These are phyloP conservation scores for Julus scanicus DNA, from an alignment of 2,888 invertebrate genomes.

Conservation along the genomic window DNA sequence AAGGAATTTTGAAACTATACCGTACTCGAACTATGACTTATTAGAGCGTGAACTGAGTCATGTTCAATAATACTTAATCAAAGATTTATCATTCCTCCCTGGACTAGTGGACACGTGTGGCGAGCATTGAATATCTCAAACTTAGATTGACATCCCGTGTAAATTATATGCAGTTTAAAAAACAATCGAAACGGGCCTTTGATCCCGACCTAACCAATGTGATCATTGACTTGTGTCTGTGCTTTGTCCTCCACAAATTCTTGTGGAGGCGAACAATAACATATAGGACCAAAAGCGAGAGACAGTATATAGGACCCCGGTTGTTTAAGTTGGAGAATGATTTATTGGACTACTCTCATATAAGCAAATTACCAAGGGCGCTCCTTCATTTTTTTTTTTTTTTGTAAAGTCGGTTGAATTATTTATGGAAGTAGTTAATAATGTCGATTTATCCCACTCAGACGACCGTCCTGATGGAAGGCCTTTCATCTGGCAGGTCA, in stretches of 20 bases:
- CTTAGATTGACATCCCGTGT: too few species aligned
- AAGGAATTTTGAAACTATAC: too few species aligned
- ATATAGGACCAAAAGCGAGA: background rate
- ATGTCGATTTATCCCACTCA: background rate
- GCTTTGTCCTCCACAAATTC: background rate
- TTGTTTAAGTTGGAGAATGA: background rate
- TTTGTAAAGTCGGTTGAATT: conserved; percentile 10
- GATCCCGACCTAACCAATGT: background rate
- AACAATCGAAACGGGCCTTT: conserved; percentile 1
- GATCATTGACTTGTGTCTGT: background rate
- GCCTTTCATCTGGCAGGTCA: background rate
- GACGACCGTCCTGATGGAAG: background rate
- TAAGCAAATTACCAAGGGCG: conserved; percentile 19
- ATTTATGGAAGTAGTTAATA: background rate
- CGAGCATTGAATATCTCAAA: too few species aligned
- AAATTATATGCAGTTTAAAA: background rate
- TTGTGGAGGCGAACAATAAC: too few species aligned
- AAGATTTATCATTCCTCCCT: too few species aligned
- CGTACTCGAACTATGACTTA: too few species aligned
- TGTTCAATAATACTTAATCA: too few species aligned
- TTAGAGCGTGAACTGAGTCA: too few species aligned
- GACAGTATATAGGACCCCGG: background rate
- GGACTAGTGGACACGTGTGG: too few species aligned
- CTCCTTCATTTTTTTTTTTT: background rate
- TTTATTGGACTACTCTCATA: conserved; percentile 9